Evolutionary conservation across 2,797 vertebrate genomes (phyloP), one percentile per base, ranked within the genome.

Genomic region (Galagoides demidoff): DNA sequence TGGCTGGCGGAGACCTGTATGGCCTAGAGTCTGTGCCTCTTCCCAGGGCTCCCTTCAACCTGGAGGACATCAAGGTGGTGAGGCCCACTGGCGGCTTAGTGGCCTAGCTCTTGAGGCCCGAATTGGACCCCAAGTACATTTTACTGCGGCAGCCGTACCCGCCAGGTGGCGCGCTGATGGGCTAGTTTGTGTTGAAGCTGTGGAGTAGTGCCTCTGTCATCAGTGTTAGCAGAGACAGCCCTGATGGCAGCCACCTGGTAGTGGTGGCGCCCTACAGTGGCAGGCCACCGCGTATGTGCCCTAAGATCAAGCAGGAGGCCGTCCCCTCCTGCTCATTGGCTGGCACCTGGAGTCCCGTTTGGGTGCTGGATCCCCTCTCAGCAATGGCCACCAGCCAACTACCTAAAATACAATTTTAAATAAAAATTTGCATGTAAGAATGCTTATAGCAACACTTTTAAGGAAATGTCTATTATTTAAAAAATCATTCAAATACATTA

Each of bases 71-170:
- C 97, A 99, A 98, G 55, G 99, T 99, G 19, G 99, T 99, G 70
- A 99, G 99, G 2, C 99, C 99, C 8, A 99, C 99, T 0, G 99
- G 99, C 84, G 99, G 99, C 96, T 99, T 99, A 45, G 99, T 99
- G 90, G 99, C 99, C 0, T 99, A 99, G 97, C 99, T 99, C 85
- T 99, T 99, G 98, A 98, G 99, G 95, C 99, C 99, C 0, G 99
- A 99, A 74, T 97, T 99, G 98, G 99, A 99, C 98, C 99, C 99
- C 0, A 99, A 99, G 8, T 99, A 99, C 98, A 99, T 99, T 91
- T 99, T 99, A 85, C 98, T 98, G 96, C 98, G 98, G 74, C 98
- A 99, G 95, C 97, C 97, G 5, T 97, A 94, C 73, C 97, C 98
- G 70, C 94, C 98, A 20, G 93, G 98, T 83, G 98, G 98, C 99